Base-by-base conservation (phyloP, 2,888 invertebrate species). In the Gari tellinella region DNA sequence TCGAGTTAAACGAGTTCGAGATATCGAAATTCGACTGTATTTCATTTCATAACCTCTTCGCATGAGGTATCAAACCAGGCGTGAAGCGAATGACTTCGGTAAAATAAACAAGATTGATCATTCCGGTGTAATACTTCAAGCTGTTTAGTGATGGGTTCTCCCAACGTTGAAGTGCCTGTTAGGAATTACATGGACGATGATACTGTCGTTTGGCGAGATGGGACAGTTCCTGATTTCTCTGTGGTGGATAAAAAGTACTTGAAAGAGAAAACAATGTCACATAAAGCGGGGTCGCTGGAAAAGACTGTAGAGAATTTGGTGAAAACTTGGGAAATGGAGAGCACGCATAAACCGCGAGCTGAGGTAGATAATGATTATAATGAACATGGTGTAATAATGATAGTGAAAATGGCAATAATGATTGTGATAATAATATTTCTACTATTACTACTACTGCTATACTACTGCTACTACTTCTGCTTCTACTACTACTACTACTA, bases 281-380 rank as follows among this genome's bases (percentile, higher is more conserved):
- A 90, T 60, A 23, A 51, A 25, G 73, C 65, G 1, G 89, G 82
- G 1, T 90, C 89, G 2, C 63, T 90, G 49, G 90, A 89, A 65
- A 86, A 87, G 63, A 43, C 86, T 7, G 89, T 91, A 4, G 90
- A 90, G 63, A 88, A 90, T 65, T 62, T 91, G 21, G 86, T 91
- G 1, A 91, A 91, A 78, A 89, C 89, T 12, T 91, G 91, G 91
- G 91, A 91, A 72, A 87, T 89, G 87, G 91, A 91, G 68, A 79
- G 83, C 10, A 76, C 86, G 0, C 90, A 91, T 65, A 90, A 90
- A 73, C 41, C 58, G 1, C 43, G 79, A n/a, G 61, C 58, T 41
- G 73, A 82, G 77, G 86, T 85, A 61, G 53, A 65, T 55, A 7
- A 15, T 40, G 40, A 12, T 12, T 40, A 8, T 12, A 40, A 8